Evolutionary conservation across 2,888 invertebrate species (phyloP), one percentile per base, ranked within the genome.

Genomic region (Eustalomyia histrio): DNA sequence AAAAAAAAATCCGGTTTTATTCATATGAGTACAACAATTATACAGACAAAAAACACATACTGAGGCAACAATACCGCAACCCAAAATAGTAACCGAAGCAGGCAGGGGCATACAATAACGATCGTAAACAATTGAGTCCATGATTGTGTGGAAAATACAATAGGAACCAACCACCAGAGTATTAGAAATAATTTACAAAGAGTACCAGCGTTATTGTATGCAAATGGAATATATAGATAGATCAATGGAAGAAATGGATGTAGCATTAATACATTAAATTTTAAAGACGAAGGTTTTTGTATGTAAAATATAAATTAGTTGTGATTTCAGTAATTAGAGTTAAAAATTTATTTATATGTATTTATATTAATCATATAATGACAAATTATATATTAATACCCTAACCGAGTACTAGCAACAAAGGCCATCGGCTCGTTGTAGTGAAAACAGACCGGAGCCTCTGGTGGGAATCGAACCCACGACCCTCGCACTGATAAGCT

Each of bases 1-100:
- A n/a, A n/a, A 24, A 57, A 58, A 61, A 63, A 58, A 72, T 39
- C 81, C 74, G 81, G 78, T 81, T 81, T 78, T 52, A 29, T 74
- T 60, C 18, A 57, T 69, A 58, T 47, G 53, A 39, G 39, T 29
- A 18, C 29, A 52, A 18, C 29, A 52, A 64, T 71, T 71, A n/a
- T 64, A 64, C 52, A 29, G 7, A 52, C 57, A 35, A 50, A 64
- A 64, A 60, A 14, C 43, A 47, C n/a, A 47, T 47, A 47, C 43
- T n/a, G n/a, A 2, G n/a, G 6, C 43, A n/a, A n/a, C 14, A 14
- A 47, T n/a, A 47, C n/a, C 60, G 57, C 24, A 47, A 63, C 14
- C 57, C 63, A 43, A 10, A 55, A 47, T 35, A 21, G 63, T 65
- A 65, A n/a, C 1, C 63, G 3, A 47, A 14, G 14, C n/a, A 6